Base-by-base conservation (phyloP, 2,113 vertebrate species). In the Perca fluviatilis region DNA sequence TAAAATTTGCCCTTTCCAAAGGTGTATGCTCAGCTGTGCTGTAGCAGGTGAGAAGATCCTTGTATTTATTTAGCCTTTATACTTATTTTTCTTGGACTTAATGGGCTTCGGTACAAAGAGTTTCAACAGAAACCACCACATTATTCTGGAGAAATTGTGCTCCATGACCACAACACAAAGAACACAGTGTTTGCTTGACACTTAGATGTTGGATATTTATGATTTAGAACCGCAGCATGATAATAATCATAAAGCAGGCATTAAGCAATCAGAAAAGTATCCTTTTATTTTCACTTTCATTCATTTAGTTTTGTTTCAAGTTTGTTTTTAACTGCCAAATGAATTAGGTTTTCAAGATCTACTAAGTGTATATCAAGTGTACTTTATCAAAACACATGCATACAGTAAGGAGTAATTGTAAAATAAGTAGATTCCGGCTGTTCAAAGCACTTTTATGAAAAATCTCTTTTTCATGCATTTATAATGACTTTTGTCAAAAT, bases 51-150 rank as follows among this genome's bases (percentile, higher is more conserved):
- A 12, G 27, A 25, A 0, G 25, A 40, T 43, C 13, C 19, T 9
- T 56, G 12, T 71, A 11, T 68, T 76, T 78, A 18, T 23, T 53
- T 69, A 23, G 27, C 43, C 25, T 54, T 43, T 12, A 30, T 8
- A 25, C 25, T 33, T 72, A 21, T 15, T 84, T 61, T 71, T 8
- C 19, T 53, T 50, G 49, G 33, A 46, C 33, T 66, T 6, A 11
- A 3, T 25, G 23, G 11, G 25, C 56, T 50, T 58, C 1, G 4
- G 18, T 40, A 58, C 60, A 79, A 81, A 68, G 43, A 25, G 25
- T 69, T 57, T 18, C 54, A 18, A 56, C 36, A 54, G 65, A 74
- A 84, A 60, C 66, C 74, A 70, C 82, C 51, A 13, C 18, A 49
- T 56, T 50, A 30, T 19, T 73, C 12, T 33, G 21, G 4, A 60